Conservation (phyloP, 1,140 invertebrate genomes). For the Cydia fagiglandana region DNA sequence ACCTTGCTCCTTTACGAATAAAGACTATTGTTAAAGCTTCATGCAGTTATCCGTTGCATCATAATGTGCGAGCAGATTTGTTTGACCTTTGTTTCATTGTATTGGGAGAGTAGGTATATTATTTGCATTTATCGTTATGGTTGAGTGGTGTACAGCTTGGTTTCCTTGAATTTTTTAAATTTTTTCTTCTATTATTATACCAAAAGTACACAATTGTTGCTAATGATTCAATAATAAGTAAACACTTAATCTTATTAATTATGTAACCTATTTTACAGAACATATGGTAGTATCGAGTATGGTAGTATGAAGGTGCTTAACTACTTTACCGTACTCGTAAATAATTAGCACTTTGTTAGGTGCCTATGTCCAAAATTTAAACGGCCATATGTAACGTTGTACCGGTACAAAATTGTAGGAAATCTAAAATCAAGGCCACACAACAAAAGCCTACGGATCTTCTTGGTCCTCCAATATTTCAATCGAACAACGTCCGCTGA, state of each 20-base stretch:
- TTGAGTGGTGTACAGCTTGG: neutral
- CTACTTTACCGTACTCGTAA: too few species aligned
- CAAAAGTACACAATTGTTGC: neutral
- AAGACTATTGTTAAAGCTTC: neutral
- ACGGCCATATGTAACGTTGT: too few species aligned
- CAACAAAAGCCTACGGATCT: neutral
- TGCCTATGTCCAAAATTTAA: too few species aligned
- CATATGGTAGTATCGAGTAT: too few species aligned
- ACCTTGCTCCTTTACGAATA: neutral
- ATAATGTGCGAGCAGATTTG: slow-evolving; percentile 20
- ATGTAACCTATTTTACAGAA: too few species aligned
- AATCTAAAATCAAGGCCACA: too few species aligned
- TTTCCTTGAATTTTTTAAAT: neutral
- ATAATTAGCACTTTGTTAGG: too few species aligned
- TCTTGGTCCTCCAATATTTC: neutral
- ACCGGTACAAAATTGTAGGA: too few species aligned
- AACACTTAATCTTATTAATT: too few species aligned
- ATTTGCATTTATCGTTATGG: neutral
- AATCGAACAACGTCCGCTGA: neutral
- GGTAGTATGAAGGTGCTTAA: too few species aligned
- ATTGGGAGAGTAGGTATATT: slow-evolving; percentile 1
- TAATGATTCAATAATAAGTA: too few species aligned
- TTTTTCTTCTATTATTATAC: neutral
- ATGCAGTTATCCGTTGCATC: slow-evolving; percentile 5
- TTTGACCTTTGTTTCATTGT: slow-evolving; percentile 14